Conservation (phyloP, 1,140 invertebrate genomes). For the Campoletis sonorensis region DNA sequence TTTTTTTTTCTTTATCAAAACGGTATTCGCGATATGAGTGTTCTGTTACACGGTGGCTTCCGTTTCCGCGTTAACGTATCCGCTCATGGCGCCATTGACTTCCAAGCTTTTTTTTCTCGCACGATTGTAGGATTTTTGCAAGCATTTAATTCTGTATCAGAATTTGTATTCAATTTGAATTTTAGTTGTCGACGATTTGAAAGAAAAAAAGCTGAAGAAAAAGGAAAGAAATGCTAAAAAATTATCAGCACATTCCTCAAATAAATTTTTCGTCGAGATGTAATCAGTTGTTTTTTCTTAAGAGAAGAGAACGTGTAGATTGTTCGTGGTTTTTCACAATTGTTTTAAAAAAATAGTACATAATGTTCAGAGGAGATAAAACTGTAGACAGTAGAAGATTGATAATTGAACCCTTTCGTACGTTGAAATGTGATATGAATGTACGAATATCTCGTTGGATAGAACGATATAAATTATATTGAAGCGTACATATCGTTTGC, state of each 20-base stretch:
- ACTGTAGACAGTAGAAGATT: too few species aligned
- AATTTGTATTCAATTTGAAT: neutral
- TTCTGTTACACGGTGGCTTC: neutral
- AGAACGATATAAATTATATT: neutral
- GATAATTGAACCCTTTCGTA: too few species aligned
- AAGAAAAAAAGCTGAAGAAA: too few species aligned
- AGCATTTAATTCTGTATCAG: neutral
- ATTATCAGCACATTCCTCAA: too few species aligned
- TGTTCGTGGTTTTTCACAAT: too few species aligned
- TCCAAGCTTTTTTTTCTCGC: neutral
- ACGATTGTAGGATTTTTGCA: neutral
- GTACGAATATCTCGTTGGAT: neutral
- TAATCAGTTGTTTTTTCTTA: too few species aligned
- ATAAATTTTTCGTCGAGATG: too few species aligned
- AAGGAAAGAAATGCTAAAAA: too few species aligned
- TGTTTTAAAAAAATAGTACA: too few species aligned
- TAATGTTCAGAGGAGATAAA: too few species aligned
- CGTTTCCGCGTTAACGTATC: slow-evolving; percentile 5
- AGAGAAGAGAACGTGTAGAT: too few species aligned
- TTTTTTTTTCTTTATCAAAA: neutral
- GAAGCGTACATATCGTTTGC: neutral
- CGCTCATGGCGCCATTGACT: slow-evolving; percentile 7
- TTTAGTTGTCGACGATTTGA: too few species aligned
- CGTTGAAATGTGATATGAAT: neutral
- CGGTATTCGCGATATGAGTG: neutral